Evolutionary conservation across 2,113 vertebrate species (phyloP), one percentile per base, ranked within the genome.

Genomic region (Corydoras sp.): DNA sequence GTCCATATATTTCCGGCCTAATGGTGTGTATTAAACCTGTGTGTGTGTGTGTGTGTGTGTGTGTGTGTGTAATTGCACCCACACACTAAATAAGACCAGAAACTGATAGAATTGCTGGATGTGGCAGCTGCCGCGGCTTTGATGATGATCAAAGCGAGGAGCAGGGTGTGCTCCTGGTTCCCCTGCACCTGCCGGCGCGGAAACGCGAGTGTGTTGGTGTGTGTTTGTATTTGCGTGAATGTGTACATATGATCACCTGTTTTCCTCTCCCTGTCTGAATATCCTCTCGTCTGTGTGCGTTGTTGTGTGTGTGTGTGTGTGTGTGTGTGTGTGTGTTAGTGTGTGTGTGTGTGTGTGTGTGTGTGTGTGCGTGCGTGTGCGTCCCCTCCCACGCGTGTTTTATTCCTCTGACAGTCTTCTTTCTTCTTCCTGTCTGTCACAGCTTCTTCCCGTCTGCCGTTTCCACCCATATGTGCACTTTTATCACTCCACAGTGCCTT

Each of bases 101-200:
- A 75, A 71, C 59, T 6, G 68, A 75, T 77, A 18, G 65, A 62
- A 72, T 77, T 80, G 68, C 62, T 62, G 8, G 30, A 55, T 31
- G 14, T 59, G 62, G 58, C 60, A 74, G 63, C 51, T 13, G 30
- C 70, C 61, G 61, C 64, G 61, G 59, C 78, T 80, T 80, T 80
- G 75, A 80, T 74, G 72, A 77, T 77, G 78, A 80, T 80, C 78
- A 80, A 80, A 80, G 78, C 55, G n/a, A 60, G 54, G 68, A 69
- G 68, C 65, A 62, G 51, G 72, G 53, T 77, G 60, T 56, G 60
- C 31, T 14, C 62, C 64, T 67, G 61, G 30, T 76, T 72, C 50
- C 59, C 63, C 58, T 43, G 35, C 35, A 43, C 35, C 35, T 43
- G 35, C 35, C 35, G 35, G 35, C 4, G 35, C 35, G 35, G 35